A percentile compares a stretch with the other conserved stretches of the same genome.
Evolutionary conservation across 2,888 invertebrate genomes (phyloP).

Genomic region (Dichetophora obliterata): DNA sequence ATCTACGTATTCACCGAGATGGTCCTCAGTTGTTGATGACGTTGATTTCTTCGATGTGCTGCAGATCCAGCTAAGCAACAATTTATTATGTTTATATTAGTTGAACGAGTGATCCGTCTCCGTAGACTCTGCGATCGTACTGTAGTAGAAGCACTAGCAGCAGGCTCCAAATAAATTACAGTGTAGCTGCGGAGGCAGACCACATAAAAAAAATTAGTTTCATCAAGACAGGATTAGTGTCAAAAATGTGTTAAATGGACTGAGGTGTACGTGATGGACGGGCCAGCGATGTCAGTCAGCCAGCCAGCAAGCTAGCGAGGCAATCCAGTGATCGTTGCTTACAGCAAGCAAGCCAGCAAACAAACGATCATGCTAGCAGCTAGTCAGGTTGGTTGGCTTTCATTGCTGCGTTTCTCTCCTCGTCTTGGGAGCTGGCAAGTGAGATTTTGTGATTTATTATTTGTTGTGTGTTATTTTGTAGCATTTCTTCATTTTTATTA

Average conservation of each 20-base stretch:
- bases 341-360: conserved; percentile 9
- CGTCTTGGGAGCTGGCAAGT: neutral
- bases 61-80: conserved; percentile 33
- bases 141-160: neutral
- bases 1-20: conserved; percentile 5
- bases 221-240: conserved; percentile 70
- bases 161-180: conserved; percentile 60
- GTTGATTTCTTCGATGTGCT: neutral
- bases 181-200: conserved; percentile 56
- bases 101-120: conserved; percentile 23
- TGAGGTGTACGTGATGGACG: conserved; percentile 68
- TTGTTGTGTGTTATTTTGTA: conserved; percentile 8
- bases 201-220: conserved; percentile 69
- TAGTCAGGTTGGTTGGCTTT: conserved; percentile 32
- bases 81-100: conserved; percentile 30
- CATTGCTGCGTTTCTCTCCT: conserved; percentile 18
- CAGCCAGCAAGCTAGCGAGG: neutral
- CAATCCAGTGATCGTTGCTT: neutral
- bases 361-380: conserved; percentile 6
- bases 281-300: conserved; percentile 52
- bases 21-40: conserved; percentile 5
- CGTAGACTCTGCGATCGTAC: neutral
- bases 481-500: conserved; percentile 56
- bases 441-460: conserved; percentile 32
- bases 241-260: conserved; percentile 71